Evolutionary conservation across 2,888 invertebrate genomes (phyloP), one percentile per base, ranked within the genome.

Genomic region (Rhagium mordax): DNA sequence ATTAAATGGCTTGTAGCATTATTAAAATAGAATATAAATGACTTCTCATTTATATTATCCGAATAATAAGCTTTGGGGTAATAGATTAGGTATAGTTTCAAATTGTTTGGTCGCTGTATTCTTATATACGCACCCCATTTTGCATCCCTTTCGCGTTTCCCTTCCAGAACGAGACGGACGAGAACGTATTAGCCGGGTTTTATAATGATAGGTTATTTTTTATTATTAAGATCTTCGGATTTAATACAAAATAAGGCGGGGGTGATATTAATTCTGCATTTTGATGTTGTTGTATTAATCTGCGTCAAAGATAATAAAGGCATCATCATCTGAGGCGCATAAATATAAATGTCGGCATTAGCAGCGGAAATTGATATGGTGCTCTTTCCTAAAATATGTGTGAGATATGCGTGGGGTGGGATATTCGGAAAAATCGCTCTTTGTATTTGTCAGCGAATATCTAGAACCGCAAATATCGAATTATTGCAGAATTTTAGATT

Each of bases 11-110:
- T 80, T 83, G 82, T 82, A 81, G 82, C 82, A 82, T 84, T 84
- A 85, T 85, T 85, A 85, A 85, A 85, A 83, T 84, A 82, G 82
- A 82, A 85, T 84, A 85, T 83, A 85, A 85, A 85, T 83, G 83
- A 79, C 82, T 74, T 27, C 79, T 80, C 83, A 81, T 85, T 85
- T 84, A 84, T 85, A 83, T 82, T 78, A 81, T 71, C 78, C 80
- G 75, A 80, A 82, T 82, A 82, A 82, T 82, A 83, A 83, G 81
- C 80, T 79, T 79, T 67, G 79, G 74, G 79, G 81, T 82, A 82
- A 84, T 83, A 84, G 84, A 85, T 84, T 83, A 83, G 84, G 81
- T 81, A 83, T 83, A 83, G 82, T 83, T 83, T 83, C 78, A 77
- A 77, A 80, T 82, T 81, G 79, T 79, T 75, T 71, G 71, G 79